Conservation (phyloP, 2,113 vertebrate genomes). For the Laticauda colubrina region DNA sequence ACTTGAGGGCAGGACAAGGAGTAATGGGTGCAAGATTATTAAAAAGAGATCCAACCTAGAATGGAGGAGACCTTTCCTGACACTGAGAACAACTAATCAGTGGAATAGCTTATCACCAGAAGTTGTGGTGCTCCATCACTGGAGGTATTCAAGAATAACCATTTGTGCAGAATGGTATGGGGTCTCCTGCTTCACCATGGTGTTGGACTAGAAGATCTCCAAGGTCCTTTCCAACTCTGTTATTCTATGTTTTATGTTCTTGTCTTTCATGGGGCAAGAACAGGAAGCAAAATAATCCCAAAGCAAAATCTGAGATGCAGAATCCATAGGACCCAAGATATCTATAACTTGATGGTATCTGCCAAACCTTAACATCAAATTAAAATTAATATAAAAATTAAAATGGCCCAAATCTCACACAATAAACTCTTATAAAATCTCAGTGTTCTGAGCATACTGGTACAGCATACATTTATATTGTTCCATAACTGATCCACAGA, state of each 20-base stretch:
- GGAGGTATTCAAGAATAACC: not conserved
- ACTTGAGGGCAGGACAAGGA: too few relatives aligned
- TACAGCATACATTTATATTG: not conserved
- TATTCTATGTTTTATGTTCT: not conserved
- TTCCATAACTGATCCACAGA: not conserved
- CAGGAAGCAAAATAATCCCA: not conserved
- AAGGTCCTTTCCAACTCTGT: not conserved
- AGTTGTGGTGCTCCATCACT: too few relatives aligned
- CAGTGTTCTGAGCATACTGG: too few relatives aligned
- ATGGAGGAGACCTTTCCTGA: too few relatives aligned
- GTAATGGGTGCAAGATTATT: too few relatives aligned
- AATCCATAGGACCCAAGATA: not conserved
- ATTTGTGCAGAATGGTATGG: too few relatives aligned
- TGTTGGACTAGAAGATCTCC: not conserved
- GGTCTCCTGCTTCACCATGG: not conserved
- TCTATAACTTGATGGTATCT: not conserved
- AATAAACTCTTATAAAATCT: not conserved
- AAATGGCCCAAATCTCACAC: not conserved
- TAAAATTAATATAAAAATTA: not conserved
- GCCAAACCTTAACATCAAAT: not conserved
- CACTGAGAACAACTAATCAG: too few relatives aligned
- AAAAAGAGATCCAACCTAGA: too few relatives aligned
- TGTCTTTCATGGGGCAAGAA: not conserved
- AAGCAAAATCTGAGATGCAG: not conserved
- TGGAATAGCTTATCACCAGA: too few relatives aligned